Conservation (phyloP, 2,113 vertebrate genomes). For the Mionectes macconnelli region DNA sequence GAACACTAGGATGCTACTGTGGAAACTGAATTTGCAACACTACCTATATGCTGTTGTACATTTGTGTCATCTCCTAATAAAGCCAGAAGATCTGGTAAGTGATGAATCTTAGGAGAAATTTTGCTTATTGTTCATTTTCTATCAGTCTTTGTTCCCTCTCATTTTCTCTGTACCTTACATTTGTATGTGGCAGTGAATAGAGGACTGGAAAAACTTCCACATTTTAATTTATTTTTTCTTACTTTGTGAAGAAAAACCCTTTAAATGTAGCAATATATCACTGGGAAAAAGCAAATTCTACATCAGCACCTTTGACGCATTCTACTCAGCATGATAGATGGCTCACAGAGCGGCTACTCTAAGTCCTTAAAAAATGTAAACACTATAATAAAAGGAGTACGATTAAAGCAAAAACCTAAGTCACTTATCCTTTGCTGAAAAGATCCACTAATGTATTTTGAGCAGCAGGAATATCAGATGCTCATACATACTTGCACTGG, state of each 20-base stretch:
- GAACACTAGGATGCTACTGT: background rate
- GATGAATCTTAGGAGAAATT: background rate
- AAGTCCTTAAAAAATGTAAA: slow-evolving; percentile 2
- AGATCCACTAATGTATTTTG: background rate
- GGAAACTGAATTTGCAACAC: background rate
- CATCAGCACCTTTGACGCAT: background rate
- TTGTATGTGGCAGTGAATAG: background rate
- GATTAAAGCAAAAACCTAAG: background rate
- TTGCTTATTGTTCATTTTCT: background rate
- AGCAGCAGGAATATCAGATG: background rate
- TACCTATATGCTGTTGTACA: background rate
- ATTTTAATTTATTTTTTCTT: background rate
- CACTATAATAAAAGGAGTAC: background rate
- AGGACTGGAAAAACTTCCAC: background rate
- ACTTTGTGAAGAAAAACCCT: background rate
- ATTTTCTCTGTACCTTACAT: background rate
- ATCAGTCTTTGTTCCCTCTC: background rate
- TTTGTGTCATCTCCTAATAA: background rate
- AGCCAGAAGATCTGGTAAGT: background rate
- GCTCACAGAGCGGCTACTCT: background rate
- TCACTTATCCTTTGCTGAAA: background rate
- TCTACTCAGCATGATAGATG: background rate
- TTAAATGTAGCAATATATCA: background rate
- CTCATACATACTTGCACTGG: background rate
- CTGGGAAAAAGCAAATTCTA: background rate